Percentiles rank a stretch among this genome's conserved stretches.
phyloP scores from a whole-genome alignment of 2,888 invertebrate species.

The Meganola albula region DNA sequence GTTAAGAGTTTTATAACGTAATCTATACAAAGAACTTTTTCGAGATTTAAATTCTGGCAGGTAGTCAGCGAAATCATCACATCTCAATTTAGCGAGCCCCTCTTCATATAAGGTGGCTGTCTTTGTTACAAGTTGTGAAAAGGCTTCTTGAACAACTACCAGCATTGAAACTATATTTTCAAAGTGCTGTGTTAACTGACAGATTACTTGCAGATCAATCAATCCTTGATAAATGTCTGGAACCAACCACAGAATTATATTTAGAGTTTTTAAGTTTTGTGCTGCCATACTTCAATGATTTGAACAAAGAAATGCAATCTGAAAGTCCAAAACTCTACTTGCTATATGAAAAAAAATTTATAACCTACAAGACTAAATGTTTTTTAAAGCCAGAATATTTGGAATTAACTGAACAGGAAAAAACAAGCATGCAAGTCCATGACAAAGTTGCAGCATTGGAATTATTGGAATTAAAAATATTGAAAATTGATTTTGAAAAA shows the following conservation, averaged over 20 bases:
- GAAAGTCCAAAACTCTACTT: conserved; percentile 19
- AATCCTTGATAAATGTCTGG: conserved; percentile 9
- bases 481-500: conserved; percentile 9
- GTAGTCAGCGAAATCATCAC: background rate
- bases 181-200: too few species aligned
- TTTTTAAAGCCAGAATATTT: conserved; percentile 17
- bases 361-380: conserved; percentile 15
- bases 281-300: conserved; percentile 16
- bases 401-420: conserved; percentile 14
- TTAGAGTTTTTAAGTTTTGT: conserved; percentile 21
- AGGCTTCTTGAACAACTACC: conserved; percentile 13
- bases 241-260: conserved; percentile 16
- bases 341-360: conserved; percentile 15
- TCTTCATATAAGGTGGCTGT: too few species aligned
- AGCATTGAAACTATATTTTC: conserved; percentile 14
- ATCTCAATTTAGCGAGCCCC: too few species aligned
- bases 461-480: conserved; percentile 16
- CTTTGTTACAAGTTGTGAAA: conserved; percentile 13
- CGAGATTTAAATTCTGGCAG: too few species aligned
- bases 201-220: conserved; percentile 10
- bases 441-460: conserved; percentile 5
- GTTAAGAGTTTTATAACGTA: too few species aligned
- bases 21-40: too few species aligned
- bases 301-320: conserved; percentile 21
- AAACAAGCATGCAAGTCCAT: conserved; percentile 5